A percentile compares a stretch with the other conserved stretches of the same genome.
Conservation (phyloP, 2,888 invertebrate species). For the Metellina segmentata region DNA sequence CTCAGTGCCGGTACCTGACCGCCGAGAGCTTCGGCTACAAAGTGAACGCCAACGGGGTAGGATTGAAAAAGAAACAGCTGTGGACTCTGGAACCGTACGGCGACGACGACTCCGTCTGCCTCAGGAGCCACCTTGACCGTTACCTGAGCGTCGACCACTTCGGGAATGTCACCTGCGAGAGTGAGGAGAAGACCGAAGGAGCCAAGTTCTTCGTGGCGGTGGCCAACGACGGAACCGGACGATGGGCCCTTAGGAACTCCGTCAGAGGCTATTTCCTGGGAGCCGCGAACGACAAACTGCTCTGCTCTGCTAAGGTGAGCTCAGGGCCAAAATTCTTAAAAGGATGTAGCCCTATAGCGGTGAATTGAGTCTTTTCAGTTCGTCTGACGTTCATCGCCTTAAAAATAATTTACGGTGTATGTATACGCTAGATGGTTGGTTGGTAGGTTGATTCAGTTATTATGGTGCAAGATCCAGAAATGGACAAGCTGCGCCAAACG, state of each 20-base stretch:
- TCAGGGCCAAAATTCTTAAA: neutral
- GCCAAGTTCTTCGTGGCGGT: conserved; percentile 93
- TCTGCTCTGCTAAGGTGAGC: conserved; percentile 93
- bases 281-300: conserved; percentile 93
- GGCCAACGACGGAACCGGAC: conserved; percentile 84
- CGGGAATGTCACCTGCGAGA: conserved; percentile 97
- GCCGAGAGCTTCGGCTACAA: conserved; percentile 99
- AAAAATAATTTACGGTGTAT: too few relatives aligned
- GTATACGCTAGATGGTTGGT: too few relatives aligned
- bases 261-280: conserved; percentile 95
- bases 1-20: conserved; percentile 91
- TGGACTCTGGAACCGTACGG: conserved; percentile 90
- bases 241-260: conserved; percentile 87
- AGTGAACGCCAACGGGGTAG: conserved; percentile 96
- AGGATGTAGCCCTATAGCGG: too few relatives aligned
- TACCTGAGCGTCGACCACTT: conserved; percentile 85
- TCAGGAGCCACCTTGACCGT: conserved; percentile 80
- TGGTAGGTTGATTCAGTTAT: too few relatives aligned
- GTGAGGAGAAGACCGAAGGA: conserved; percentile 86
- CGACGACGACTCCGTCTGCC: conserved; percentile 80
- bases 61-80: conserved; percentile 92
- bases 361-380: neutral
- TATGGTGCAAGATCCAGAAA: too few relatives aligned
- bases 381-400: too few relatives aligned
- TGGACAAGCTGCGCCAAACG: too few relatives aligned